Evolutionary conservation across 2,888 invertebrate genomes (phyloP), one percentile per base, ranked within the genome.

Genomic region (Phyto melanocephala): DNA sequence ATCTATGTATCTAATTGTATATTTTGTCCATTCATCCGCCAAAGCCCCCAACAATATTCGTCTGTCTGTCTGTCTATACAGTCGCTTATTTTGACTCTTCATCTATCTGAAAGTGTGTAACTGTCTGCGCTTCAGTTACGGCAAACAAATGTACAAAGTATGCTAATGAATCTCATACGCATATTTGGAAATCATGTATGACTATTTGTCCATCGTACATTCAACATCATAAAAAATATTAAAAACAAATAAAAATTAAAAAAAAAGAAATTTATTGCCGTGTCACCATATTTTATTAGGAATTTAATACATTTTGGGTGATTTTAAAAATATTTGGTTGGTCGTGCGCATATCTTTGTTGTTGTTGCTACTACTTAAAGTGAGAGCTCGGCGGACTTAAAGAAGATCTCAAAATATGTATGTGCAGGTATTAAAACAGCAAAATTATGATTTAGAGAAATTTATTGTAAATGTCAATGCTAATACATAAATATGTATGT

Each of bases 131-230:
- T n/a, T 40, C 68, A 68, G 22, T 62, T 52, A 24, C 50, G 52
- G 54, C 20, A 65, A 54, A 74, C 52, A 11, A 74, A 50, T 56
- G 22, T 42, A 42, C 77, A 65, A 40, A 54, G 10, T 81, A 82
- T 82, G 82, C 71, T 67, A 82, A 82, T 82, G 79, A 79, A 72
- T 74, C 82, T 71, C 20, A 33, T 76, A 75, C 79, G 71, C 82
- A 82, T 82, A 82, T 82, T 82, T 82, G 82, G 82, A 76, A 67
- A 71, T 81, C 68, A 74, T 78, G 50, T 56, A 78, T 77, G 62
- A 28, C 28, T 28, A 6, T 6, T 68, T 68, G 81, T 72, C 50
- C 6, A 56, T 65, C 58, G 37, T 47, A 22, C 28, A 20, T 52
- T 71, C 37, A 54, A 70, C 80, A 74, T 82, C 79, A 79, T 75